Evolutionary conservation across 2,113 vertebrate species (phyloP).

Genomic region (Tychaedon coryphoeus): DNA sequence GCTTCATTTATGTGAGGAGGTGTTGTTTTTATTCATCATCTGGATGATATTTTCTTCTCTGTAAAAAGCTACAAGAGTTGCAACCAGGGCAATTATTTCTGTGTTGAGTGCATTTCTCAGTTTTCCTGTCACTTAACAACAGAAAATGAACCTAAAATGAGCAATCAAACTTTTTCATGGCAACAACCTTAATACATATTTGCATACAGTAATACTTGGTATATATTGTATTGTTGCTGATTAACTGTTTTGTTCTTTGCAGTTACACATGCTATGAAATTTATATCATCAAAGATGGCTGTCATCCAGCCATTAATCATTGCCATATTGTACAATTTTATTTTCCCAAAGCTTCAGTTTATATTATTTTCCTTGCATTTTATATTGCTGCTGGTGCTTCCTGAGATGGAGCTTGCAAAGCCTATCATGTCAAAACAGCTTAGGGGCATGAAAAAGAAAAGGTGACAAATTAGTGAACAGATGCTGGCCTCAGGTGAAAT

Average conservation of each 20-base stretch:
- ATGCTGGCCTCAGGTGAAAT: conserved; percentile 24
- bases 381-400: background rate
- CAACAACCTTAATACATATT: conserved; percentile 36
- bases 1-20: background rate
- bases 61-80: background rate
- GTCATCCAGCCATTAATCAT: conserved; percentile 28
- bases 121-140: background rate
- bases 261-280: conserved; percentile 11
- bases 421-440: conserved; percentile 23
- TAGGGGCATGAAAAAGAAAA: conserved; percentile 25
- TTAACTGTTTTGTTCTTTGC: conserved; percentile 44
- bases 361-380: background rate
- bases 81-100: conserved; percentile 3
- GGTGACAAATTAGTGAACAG: conserved; percentile 12
- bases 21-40: conserved; percentile 16
- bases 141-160: background rate
- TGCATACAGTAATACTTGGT: background rate
- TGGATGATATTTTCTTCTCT: conserved; percentile 33
- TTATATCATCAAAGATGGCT: conserved; percentile 39
- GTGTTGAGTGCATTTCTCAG: background rate
- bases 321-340: conserved; percentile 42
- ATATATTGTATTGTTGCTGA: background rate
- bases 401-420: background rate
- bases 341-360: conserved; percentile 51
- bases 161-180: background rate